phyloP scores from a whole-genome alignment of 1,140 invertebrate species.

The Drosophila eugracilis region DNA sequence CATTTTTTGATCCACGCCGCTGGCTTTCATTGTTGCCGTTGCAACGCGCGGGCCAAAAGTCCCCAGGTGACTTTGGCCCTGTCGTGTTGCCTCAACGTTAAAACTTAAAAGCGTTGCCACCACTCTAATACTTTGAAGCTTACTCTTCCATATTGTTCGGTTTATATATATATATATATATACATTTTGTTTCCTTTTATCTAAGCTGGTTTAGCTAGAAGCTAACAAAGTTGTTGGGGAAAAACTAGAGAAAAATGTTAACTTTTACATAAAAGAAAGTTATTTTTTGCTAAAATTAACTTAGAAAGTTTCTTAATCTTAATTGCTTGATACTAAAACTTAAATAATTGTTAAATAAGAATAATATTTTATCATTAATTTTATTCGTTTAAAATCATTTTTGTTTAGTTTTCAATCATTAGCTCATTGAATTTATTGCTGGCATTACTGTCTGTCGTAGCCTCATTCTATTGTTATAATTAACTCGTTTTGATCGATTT shows the following conservation, averaged over 20 bases:
- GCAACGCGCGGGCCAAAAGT: slow-evolving; percentile 21
- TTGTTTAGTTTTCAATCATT: too few species aligned
- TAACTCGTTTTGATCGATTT: slow-evolving; percentile 11
- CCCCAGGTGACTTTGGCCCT: slow-evolving; percentile 49
- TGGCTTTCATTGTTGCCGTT: not conserved
- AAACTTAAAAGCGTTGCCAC: slow-evolving; percentile 52
- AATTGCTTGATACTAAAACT: too few species aligned
- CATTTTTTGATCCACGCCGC: not conserved
- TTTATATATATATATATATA: slow-evolving; percentile 7
- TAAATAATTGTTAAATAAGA: too few species aligned
- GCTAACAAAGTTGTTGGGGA: not conserved
- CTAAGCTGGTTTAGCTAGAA: not conserved
- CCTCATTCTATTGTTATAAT: not conserved
- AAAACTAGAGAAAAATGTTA: not conserved
- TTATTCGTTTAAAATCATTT: too few species aligned
- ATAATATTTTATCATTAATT: too few species aligned
- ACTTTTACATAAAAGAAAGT: too few species aligned
- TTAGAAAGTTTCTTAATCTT: too few species aligned
- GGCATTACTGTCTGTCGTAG: not conserved
- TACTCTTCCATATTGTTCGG: slow-evolving; percentile 3
- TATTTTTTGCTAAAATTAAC: too few species aligned
- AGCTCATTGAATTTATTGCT: too few species aligned
- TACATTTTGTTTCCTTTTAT: not conserved
- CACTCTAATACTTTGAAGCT: slow-evolving; percentile 9
- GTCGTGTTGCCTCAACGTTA: slow-evolving; percentile 54